Conservation (phyloP, 2,888 invertebrate genomes). For the Andrena marginata region DNA sequence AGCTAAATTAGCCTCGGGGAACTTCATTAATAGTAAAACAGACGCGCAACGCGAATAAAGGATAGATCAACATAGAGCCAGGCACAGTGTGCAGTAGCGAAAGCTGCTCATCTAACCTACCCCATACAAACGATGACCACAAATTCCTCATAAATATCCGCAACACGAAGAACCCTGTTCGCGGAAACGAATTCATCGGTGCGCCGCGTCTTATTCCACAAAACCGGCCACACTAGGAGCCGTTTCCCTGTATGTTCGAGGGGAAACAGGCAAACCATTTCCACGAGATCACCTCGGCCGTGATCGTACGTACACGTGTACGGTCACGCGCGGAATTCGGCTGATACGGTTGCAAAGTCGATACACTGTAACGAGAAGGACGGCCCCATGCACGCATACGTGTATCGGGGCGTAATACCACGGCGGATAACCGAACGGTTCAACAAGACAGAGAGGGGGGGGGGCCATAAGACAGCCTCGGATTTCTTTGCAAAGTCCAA, state of each 20-base stretch:
- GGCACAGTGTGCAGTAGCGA: no score
- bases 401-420: neutral
- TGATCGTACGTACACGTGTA: constrained; percentile 14
- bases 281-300: constrained; percentile 24
- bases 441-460: neutral
- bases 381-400: neutral
- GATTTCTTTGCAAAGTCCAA: constrained; percentile 79
- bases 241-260: constrained; percentile 8
- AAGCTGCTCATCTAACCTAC: neutral
- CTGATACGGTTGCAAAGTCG: constrained; percentile 26
- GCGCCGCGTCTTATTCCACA: constrained; percentile 1
- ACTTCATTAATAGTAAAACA: no score
- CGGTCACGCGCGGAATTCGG: constrained; percentile 13
- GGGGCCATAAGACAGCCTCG: neutral
- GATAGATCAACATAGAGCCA: no score
- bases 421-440: constrained; percentile 19
- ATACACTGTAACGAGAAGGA: constrained; percentile 24
- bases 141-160: neutral
- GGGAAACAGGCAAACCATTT: constrained; percentile 39
- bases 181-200: constrained; percentile 17
- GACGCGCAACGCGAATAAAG: no score
- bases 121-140: neutral
- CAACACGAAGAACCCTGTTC: neutral
- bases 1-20: no score
- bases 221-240: constrained; percentile 9